Percentiles rank a stretch among this genome's conserved stretches.
These are phyloP conservation scores for Coryphaenoides rupestris DNA, from an alignment of 2,113 vertebrate species.

Conservation along the genomic window DNA sequence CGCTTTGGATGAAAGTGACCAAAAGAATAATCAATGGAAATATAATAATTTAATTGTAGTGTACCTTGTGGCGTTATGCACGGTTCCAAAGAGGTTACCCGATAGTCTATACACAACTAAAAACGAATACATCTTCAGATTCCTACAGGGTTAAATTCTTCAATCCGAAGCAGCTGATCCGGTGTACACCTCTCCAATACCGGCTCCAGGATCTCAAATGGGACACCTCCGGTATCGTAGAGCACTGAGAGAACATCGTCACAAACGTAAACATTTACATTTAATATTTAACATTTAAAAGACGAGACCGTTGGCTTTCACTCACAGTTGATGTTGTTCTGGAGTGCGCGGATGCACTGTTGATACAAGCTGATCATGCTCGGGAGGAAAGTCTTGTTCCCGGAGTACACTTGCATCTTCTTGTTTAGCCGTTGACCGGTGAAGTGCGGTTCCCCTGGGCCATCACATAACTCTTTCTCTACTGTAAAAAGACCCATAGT, in stretches of 20 bases:
- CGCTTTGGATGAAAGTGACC: too few relatives aligned
- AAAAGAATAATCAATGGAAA: too few relatives aligned
- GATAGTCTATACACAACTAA: not conserved
- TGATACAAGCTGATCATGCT: constrained; percentile 84
- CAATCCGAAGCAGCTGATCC: constrained; percentile 81
- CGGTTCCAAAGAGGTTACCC: not conserved
- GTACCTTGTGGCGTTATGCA: too few relatives aligned
- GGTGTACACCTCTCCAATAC: constrained; percentile 84
- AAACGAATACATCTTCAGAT: not conserved
- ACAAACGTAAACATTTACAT: not conserved
- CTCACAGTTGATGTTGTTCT: constrained; percentile 89
- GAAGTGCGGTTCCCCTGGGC: constrained; percentile 68
- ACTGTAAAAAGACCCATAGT: constrained; percentile 32
- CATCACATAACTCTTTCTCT: constrained; percentile 44
- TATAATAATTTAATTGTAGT: too few relatives aligned
- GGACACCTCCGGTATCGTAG: constrained; percentile 83
- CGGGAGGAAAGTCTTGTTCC: constrained; percentile 78
- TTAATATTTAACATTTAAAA: not conserved
- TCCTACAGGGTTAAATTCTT: constrained; percentile 86
- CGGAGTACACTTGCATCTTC: constrained; percentile 90
- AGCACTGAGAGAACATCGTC: constrained; percentile 69
- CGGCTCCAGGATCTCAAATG: constrained; percentile 87
- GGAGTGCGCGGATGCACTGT: constrained; percentile 83
- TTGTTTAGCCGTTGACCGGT: constrained; percentile 80
- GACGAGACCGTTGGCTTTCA: not conserved